These are phyloP conservation scores for Cyphomyrus plagiostoma DNA, from an alignment of 2,113 vertebrate species.

Conservation along the genomic window DNA sequence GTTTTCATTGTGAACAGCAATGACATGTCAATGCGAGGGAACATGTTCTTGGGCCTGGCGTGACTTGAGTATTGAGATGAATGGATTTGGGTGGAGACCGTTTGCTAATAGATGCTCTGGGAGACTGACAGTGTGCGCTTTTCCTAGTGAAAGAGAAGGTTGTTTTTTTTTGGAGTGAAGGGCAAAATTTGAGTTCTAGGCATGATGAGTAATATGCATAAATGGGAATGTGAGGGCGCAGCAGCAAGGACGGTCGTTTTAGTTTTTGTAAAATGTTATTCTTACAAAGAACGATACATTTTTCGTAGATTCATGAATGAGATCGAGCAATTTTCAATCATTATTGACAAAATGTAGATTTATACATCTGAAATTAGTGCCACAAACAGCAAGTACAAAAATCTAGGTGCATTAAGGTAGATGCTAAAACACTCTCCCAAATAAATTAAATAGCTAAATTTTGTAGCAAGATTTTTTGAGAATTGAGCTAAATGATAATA, in stretches of 20 bases:
- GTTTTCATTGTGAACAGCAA: conserved; percentile 77
- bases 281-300: neutral
- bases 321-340: neutral
- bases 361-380: neutral
- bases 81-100: conserved; percentile 52
- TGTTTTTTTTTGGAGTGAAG: conserved; percentile 66
- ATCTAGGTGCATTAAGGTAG: neutral
- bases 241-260: neutral
- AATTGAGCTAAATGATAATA: neutral
- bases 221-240: neutral
- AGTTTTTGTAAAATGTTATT: neutral
- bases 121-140: conserved; percentile 68
- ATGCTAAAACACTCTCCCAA: neutral
- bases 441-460: neutral
- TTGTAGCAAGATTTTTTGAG: neutral
- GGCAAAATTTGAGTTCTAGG: conserved; percentile 25
- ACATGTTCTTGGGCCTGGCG: conserved; percentile 59
- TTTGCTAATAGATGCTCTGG: conserved; percentile 54
- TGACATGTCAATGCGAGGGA: conserved; percentile 74
- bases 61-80: conserved; percentile 77
- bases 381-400: neutral
- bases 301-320: neutral
- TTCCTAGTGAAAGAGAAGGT: conserved; percentile 65
- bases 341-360: neutral
- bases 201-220: neutral